Conservation (phyloP, 2,113 vertebrate genomes). For the Eulemur macaco region DNA sequence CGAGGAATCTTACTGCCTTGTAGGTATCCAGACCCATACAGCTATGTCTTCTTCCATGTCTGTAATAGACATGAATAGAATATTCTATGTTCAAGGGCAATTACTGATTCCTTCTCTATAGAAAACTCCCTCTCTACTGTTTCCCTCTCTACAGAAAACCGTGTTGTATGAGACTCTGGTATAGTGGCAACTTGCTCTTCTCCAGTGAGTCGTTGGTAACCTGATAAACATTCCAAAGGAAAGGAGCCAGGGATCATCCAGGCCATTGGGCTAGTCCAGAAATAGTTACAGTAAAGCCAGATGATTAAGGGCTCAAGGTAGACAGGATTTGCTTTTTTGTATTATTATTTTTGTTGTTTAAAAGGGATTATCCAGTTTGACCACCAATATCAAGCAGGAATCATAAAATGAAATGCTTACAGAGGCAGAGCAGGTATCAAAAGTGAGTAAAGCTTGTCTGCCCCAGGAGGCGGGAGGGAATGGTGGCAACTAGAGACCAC, state of each 20-base stretch:
- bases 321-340: background rate
- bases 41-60: background rate
- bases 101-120: background rate
- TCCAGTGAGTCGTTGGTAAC: background rate
- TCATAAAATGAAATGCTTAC: background rate
- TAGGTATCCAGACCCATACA: background rate
- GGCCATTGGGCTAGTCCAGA: background rate
- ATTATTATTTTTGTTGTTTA: background rate
- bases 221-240: background rate
- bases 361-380: background rate
- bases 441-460: background rate
- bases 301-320: background rate
- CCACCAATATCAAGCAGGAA: background rate
- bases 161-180: background rate
- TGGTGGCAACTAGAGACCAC: background rate
- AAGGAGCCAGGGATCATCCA: background rate
- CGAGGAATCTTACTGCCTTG: background rate
- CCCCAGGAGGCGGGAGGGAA: background rate
- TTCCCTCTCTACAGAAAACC: background rate
- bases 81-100: background rate
- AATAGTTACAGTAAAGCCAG: background rate
- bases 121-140: background rate
- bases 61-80: background rate
- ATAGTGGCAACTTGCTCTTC: background rate
- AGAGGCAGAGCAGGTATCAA: background rate